phyloP scores from a whole-genome alignment of 1,140 invertebrate species.

The Papilio xuthus region DNA sequence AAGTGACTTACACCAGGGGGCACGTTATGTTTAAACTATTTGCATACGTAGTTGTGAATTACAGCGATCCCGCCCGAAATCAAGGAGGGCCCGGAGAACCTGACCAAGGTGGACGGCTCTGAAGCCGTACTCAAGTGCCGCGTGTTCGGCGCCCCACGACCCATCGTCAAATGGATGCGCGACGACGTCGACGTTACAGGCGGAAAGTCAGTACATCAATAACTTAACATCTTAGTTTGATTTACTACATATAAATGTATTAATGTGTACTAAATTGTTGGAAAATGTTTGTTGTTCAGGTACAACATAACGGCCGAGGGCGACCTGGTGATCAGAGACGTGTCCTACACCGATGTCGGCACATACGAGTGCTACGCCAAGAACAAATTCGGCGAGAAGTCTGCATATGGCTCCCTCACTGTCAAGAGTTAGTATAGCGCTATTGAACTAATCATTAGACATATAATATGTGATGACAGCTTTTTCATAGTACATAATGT shows the following conservation, averaged over 20 bases:
- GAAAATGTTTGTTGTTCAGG: constrained; percentile 44
- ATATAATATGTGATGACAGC: not conserved
- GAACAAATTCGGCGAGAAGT: constrained; percentile 94
- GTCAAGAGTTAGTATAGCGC: constrained; percentile 87
- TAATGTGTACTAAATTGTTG: not conserved
- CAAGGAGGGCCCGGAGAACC: constrained; percentile 89
- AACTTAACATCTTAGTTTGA: not conserved
- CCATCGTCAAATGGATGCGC: constrained; percentile 96
- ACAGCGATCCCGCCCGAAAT: constrained; percentile 95
- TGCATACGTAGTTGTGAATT: constrained; percentile 46
- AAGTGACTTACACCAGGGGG: too few relatives aligned
- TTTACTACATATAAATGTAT: not conserved
- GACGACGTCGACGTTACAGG: constrained; percentile 92
- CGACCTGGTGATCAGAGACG: constrained; percentile 92
- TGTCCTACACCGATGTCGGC: constrained; percentile 92
- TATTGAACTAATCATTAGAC: not conserved
- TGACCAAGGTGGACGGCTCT: constrained; percentile 92
- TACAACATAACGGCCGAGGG: constrained; percentile 84
- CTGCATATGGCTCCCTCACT: constrained; percentile 88
- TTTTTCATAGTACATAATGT: not conserved
- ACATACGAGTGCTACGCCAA: constrained; percentile 95
- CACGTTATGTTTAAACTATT: not conserved
- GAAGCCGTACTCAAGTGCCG: constrained; percentile 92
- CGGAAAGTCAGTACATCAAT: constrained; percentile 80
- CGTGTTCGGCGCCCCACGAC: constrained; percentile 97